Conservation (phyloP, 1,140 invertebrate species). For the Drosophila nannoptera region DNA sequence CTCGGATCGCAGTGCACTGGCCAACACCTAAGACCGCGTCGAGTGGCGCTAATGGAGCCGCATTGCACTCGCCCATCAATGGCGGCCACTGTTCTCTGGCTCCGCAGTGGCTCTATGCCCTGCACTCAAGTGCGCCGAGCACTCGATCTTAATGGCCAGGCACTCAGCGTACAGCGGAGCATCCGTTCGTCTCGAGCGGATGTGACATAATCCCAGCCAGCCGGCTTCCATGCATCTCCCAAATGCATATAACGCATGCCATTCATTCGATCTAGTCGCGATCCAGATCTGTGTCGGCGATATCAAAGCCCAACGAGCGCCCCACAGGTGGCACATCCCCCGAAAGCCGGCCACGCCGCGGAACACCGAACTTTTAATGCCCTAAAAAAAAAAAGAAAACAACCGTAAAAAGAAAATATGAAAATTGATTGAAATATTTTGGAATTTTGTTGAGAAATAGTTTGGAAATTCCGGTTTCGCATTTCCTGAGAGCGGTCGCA, state of each 20-base stretch:
- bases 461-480: no score
- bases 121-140: slow-evolving; percentile 8
- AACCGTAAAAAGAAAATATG: no score
- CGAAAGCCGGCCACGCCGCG: not conserved
- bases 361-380: slow-evolving; percentile 32
- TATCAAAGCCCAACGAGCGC: slow-evolving; percentile 57
- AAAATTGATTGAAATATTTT: no score
- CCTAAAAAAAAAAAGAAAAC: not conserved
- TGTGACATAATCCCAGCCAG: slow-evolving; percentile 66
- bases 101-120: no score
- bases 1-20: slow-evolving; percentile 1
- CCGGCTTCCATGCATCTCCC: slow-evolving; percentile 4
- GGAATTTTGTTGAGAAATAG: no score
- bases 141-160: slow-evolving; percentile 33
- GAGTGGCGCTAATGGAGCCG: slow-evolving; percentile 59
- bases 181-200: slow-evolving; percentile 42
- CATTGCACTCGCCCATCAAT: slow-evolving; percentile 43
- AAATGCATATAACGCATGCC: slow-evolving; percentile 64
- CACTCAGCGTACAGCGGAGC: slow-evolving; percentile 12
- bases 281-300: slow-evolving; percentile 70
- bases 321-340: slow-evolving; percentile 70
- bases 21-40: slow-evolving; percentile 20
- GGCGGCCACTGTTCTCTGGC: slow-evolving; percentile 50
- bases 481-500: no score
- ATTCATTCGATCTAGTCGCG: slow-evolving; percentile 52